These are phyloP conservation scores for Sycophila texana DNA, from an alignment of 2,888 invertebrate species.

Conservation along the genomic window DNA sequence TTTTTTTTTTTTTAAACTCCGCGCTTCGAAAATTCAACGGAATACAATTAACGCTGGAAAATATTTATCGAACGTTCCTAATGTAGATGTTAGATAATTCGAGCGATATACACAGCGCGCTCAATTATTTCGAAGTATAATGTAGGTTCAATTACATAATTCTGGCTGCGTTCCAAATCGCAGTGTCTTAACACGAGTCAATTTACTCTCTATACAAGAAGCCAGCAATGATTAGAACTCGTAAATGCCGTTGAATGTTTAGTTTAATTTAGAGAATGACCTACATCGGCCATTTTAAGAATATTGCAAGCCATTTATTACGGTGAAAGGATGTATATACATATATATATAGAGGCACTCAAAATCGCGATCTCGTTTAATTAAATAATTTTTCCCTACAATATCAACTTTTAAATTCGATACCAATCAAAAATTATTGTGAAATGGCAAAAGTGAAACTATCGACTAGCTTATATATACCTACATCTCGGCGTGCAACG, in stretches of 20 bases:
- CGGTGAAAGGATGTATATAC: not conserved
- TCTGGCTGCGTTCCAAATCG: constrained; percentile 49
- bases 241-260: constrained; percentile 27
- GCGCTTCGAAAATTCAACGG: not conserved
- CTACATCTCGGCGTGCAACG: no score
- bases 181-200: constrained; percentile 44
- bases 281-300: constrained; percentile 6
- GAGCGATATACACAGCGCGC: constrained; percentile 1
- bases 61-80: not conserved
- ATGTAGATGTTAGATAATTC: constrained; percentile 38
- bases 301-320: not conserved
- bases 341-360: no score
- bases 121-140: constrained; percentile 41
- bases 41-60: not conserved
- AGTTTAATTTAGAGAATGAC: constrained; percentile 42
- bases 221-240: constrained; percentile 25
- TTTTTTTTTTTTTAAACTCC: constrained; percentile 3
- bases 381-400: no score
- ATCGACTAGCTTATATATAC: no score
- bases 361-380: no score
- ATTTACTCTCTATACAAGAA: constrained; percentile 48
- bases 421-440: no score
- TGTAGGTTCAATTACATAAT: constrained; percentile 48
- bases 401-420: no score
- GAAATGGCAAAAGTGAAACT: no score